These are phyloP conservation scores for Adelosebastes latens DNA, from an alignment of 2,797 vertebrate genomes.

Conservation along the genomic window DNA sequence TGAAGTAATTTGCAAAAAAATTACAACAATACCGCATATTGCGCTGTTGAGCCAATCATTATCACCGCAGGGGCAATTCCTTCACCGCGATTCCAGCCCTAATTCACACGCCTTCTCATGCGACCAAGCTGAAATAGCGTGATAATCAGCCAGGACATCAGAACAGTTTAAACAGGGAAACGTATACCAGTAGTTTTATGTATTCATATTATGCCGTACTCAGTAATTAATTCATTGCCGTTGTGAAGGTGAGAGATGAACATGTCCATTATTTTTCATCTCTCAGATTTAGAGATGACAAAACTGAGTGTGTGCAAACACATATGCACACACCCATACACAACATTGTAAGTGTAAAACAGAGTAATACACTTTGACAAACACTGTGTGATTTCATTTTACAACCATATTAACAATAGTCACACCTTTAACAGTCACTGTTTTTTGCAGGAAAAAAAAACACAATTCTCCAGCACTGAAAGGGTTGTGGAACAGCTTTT, in stretches of 20 bases:
- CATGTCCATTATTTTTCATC: background rate
- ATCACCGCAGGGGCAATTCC: too few relatives aligned
- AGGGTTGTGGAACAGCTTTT: slow-evolving; percentile 71
- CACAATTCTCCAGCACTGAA: slow-evolving; percentile 55
- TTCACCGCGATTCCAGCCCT: too few relatives aligned
- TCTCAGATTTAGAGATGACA: slow-evolving; percentile 17
- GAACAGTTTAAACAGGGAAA: background rate
- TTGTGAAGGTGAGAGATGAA: slow-evolving; percentile 8
- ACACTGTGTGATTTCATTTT: slow-evolving; percentile 47
- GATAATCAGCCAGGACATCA: background rate
- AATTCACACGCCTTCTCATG: too few relatives aligned
- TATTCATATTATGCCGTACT: background rate
- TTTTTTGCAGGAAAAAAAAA: slow-evolving; percentile 21
- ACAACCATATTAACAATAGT: slow-evolving; percentile 62
- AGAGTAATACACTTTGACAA: slow-evolving; percentile 42
- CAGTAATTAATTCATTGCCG: background rate
- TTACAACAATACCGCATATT: too few relatives aligned
- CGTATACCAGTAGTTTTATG: background rate
- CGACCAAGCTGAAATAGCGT: background rate
- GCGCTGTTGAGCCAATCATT: too few relatives aligned
- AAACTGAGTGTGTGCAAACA: slow-evolving; percentile 40
- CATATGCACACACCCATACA: slow-evolving; percentile 23
- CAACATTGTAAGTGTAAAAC: slow-evolving; percentile 27
- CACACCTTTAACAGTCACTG: slow-evolving; percentile 55
- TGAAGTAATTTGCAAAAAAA: too few relatives aligned